Percentiles rank a stretch among this genome's conserved stretches.
Evolutionary conservation across 2,797 vertebrate species (phyloP).

Genomic region (Morus bassanus): DNA sequence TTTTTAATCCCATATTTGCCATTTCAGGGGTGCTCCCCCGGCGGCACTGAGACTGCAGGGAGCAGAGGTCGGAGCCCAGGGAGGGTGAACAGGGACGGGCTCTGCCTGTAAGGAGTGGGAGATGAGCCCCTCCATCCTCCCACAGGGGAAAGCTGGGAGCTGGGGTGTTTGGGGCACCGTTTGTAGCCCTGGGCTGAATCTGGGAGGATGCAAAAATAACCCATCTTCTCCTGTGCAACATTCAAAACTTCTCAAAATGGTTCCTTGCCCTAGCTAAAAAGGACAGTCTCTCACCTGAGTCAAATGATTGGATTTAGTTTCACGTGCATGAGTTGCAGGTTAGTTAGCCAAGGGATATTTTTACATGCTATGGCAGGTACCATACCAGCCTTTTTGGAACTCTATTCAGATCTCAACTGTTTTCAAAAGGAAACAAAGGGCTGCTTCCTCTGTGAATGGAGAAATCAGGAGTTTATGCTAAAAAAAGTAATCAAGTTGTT

Average conservation of each 20-base stretch:
- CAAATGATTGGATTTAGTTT: background rate
- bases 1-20: background rate
- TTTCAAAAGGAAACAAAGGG: background rate
- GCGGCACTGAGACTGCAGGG: fast-evolving
- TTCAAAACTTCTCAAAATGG: background rate
- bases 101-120: fast-evolving
- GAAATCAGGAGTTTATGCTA: background rate
- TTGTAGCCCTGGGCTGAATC: background rate
- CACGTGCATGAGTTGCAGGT: background rate
- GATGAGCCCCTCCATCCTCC: background rate
- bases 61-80: background rate
- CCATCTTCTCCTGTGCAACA: background rate
- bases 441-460: background rate
- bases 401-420: background rate
- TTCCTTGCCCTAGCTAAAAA: background rate
- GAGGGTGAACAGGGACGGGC: background rate
- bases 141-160: fast-evolving
- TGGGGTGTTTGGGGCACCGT: fast-evolving
- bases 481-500: background rate
- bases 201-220: background rate
- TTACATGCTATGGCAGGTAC: fast-evolving
- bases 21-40: background rate
- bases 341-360: fast-evolving
- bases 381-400: background rate
- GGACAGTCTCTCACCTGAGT: background rate